Evolutionary conservation across 1,140 invertebrate species (phyloP).

Genomic region (Papilio machaon): DNA sequence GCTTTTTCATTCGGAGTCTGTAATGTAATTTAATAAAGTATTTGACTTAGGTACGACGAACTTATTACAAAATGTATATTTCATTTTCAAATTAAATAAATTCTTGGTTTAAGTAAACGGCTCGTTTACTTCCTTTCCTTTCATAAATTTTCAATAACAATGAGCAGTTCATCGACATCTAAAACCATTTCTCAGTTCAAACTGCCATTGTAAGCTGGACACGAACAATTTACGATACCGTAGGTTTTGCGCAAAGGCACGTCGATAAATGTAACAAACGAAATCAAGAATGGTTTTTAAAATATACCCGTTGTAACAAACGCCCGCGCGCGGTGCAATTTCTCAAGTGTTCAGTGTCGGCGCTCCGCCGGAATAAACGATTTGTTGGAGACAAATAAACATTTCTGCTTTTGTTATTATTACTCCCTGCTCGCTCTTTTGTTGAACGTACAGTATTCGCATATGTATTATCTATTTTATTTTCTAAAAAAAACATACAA

Average conservation of each 20-base stretch:
- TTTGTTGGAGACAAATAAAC: conserved; percentile 61
- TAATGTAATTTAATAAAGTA: no score
- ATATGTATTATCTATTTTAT: conserved; percentile 14
- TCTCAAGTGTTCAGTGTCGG: conserved; percentile 56
- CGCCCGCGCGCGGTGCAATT: conserved; percentile 54
- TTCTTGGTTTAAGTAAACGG: conserved; percentile 5
- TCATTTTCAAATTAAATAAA: background rate
- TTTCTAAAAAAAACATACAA: background rate
- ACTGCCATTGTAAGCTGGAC: conserved; percentile 43
- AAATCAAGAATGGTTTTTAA: conserved; percentile 60
- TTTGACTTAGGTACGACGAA: no score
- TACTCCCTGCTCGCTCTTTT: conserved; percentile 48
- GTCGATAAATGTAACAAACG: conserved; percentile 52
- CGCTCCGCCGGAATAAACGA: conserved; percentile 62
- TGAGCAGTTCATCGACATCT: conserved; percentile 23
- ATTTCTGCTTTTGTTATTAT: conserved; percentile 56
- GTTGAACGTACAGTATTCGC: background rate
- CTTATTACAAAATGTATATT: background rate
- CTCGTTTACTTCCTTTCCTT: conserved; percentile 3
- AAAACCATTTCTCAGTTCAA: conserved; percentile 29
- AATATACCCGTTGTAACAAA: conserved; percentile 61
- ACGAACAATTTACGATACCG: conserved; percentile 53
- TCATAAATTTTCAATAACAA: conserved; percentile 27
- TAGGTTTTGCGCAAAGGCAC: conserved; percentile 53
- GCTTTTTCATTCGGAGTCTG: no score